Evolutionary conservation across 64 coral and sea anemone species (phyloP).

Genomic region (Platygyra sinensis): DNA sequence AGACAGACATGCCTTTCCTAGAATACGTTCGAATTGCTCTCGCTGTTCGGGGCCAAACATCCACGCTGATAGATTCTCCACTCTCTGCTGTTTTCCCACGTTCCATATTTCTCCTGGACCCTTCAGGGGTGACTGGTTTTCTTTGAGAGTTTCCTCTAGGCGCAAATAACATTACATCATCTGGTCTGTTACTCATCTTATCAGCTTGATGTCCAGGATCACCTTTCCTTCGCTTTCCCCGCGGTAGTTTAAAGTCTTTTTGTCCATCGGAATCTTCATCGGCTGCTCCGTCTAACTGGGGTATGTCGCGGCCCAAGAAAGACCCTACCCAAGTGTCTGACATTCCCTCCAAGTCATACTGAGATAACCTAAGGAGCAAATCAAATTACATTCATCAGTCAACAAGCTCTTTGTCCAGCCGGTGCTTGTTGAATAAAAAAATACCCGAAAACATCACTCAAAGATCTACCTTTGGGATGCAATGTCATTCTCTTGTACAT

Average conservation of each 20-base stretch:
- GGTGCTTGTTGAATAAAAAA: background rate
- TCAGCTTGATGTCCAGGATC: background rate
- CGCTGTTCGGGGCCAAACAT: conserved; percentile 8
- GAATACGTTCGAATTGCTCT: background rate
- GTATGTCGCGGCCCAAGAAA: conserved; percentile 61
- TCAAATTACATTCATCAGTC: background rate
- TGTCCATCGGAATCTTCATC: conserved; percentile 41
- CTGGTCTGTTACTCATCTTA: background rate
- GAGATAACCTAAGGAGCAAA: conserved; percentile 36
- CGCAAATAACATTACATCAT: background rate
- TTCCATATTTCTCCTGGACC: background rate
- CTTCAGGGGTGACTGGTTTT: background rate
- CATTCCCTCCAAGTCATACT: conserved; percentile 72
- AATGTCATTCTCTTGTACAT: background rate
- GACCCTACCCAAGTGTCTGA: conserved; percentile 66
- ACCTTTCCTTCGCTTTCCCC: background rate
- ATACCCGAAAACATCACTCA: background rate
- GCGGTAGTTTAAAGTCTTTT: background rate
- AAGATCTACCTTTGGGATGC: conserved; percentile 9
- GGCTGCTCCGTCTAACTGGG: conserved; percentile 76
- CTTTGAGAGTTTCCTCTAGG: background rate
- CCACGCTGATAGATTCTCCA: background rate
- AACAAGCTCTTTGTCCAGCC: background rate
- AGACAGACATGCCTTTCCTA: background rate
- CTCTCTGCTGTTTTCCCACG: background rate